Evolutionary conservation across 1,140 invertebrate genomes (phyloP).

Genomic region (Drosophila mauritiana): DNA sequence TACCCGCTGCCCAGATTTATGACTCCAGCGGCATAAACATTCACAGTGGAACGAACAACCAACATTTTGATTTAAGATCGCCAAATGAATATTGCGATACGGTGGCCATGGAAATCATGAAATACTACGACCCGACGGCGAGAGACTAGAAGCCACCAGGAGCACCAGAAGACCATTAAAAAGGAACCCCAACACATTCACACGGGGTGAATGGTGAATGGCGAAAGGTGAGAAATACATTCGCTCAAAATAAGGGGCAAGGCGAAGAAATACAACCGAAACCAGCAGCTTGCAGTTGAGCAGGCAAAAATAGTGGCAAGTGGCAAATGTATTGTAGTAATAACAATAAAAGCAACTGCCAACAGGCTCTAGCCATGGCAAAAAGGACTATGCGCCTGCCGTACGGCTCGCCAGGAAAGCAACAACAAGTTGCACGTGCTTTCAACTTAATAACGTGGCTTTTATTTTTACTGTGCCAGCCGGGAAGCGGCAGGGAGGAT

Average conservation of each 20-base stretch:
- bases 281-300: slow-evolving; percentile 40
- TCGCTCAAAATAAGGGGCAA: slow-evolving; percentile 40
- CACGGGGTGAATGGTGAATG: slow-evolving; percentile 3
- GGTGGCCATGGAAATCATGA: slow-evolving; percentile 65
- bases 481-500: slow-evolving; percentile 17
- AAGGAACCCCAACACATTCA: slow-evolving; percentile 18
- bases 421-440: slow-evolving; percentile 83
- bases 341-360: slow-evolving; percentile 80
- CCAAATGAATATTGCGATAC: slow-evolving; percentile 66
- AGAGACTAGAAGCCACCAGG: slow-evolving; percentile 10
- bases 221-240: slow-evolving; percentile 74
- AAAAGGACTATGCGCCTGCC: slow-evolving; percentile 13
- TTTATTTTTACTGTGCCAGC: slow-evolving; percentile 75
- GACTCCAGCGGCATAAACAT: slow-evolving; percentile 12
- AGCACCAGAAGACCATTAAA: slow-evolving; percentile 54
- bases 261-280: slow-evolving; percentile 21
- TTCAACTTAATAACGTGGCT: slow-evolving; percentile 83
- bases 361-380: slow-evolving; percentile 41
- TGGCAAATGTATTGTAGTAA: slow-evolving; percentile 82
- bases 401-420: slow-evolving; percentile 25
- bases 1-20: slow-evolving; percentile 7
- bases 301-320: slow-evolving; percentile 76
- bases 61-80: slow-evolving; percentile 73
- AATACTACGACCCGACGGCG: slow-evolving; percentile 40
- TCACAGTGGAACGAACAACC: slow-evolving; percentile 3